Evolutionary conservation across 2,797 vertebrate species (phyloP).

Genomic region (Gobionotothen gibberifrons): DNA sequence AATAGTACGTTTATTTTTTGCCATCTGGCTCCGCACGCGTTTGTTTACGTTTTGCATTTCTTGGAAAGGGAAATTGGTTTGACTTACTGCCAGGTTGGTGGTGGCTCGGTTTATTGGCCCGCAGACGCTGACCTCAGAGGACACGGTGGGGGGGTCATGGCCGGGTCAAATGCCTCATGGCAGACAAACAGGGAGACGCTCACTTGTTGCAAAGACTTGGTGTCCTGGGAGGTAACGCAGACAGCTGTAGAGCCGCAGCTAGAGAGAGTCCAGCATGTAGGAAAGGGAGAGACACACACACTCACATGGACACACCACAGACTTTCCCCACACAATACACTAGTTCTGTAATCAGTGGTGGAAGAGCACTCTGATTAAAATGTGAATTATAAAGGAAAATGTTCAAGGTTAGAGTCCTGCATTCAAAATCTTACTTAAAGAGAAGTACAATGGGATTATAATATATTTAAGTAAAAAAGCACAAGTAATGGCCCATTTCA

Average conservation of each 20-base stretch:
- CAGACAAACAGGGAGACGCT: constrained; percentile 43
- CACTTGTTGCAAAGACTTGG: constrained; percentile 18
- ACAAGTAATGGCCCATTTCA: too few species aligned
- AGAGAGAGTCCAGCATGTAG: constrained; percentile 35
- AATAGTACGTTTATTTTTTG: constrained; percentile 26
- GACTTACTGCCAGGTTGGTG: constrained; percentile 48
- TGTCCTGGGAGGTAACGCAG: constrained; percentile 24
- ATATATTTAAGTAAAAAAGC: too few species aligned
- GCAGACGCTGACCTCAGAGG: constrained; percentile 58
- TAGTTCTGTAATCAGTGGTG: too few species aligned
- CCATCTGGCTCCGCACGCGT: background rate
- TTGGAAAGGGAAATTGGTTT: constrained; percentile 61
- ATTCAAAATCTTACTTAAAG: too few species aligned
- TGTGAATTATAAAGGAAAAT: too few species aligned
- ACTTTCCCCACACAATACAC: background rate
- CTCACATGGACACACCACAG: constrained; percentile 6
- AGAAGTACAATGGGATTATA: too few species aligned
- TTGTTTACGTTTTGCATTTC: constrained; percentile 25
- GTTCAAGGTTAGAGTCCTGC: too few species aligned
- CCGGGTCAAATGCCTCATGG: constrained; percentile 47
- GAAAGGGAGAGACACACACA: constrained; percentile 9
- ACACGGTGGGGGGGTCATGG: constrained; percentile 41
- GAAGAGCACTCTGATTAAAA: too few species aligned
- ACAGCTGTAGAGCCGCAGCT: constrained; percentile 2
- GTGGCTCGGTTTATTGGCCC: constrained; percentile 40